A percentile compares a stretch with the other conserved stretches of the same genome.
phyloP scores from a whole-genome alignment of 2,113 vertebrate genomes.

The Albula glossodonta region DNA sequence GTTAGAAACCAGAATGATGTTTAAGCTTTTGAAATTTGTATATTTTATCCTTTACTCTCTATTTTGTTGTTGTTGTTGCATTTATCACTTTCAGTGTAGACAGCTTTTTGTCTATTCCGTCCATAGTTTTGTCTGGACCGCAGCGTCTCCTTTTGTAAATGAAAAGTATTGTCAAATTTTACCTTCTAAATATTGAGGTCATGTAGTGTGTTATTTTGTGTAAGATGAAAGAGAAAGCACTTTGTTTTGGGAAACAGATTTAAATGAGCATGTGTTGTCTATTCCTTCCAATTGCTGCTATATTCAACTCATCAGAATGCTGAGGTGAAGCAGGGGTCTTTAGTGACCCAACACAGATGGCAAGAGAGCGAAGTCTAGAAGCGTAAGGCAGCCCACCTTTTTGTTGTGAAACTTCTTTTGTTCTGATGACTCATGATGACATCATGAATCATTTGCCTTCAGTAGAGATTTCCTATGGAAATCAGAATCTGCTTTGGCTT shows the following conservation, averaged over 20 bases:
- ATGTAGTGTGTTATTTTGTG: slow-evolving; percentile 92
- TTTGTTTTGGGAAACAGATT: slow-evolving; percentile 83
- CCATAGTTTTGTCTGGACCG: slow-evolving; percentile 64
- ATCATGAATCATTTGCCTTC: slow-evolving; percentile 76
- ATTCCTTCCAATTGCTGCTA: slow-evolving; percentile 99
- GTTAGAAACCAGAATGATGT: slow-evolving; percentile 55
- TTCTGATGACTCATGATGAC: slow-evolving; percentile 60
- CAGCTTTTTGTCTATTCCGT: slow-evolving; percentile 60
- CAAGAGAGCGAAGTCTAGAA: slow-evolving; percentile 71
- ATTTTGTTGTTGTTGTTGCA: slow-evolving; percentile 37
- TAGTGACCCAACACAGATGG: slow-evolving; percentile 84
- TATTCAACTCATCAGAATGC: slow-evolving; percentile 95
- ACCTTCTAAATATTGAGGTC: slow-evolving; percentile 87
- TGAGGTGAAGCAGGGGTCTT: slow-evolving; percentile 92
- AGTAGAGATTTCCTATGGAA: slow-evolving; percentile 83
- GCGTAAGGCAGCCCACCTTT: slow-evolving; percentile 43
- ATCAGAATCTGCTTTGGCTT: slow-evolving; percentile 77
- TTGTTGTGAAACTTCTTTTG: slow-evolving; percentile 65
- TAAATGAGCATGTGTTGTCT: slow-evolving; percentile 75
- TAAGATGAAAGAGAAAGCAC: slow-evolving; percentile 93
- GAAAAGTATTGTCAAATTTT: slow-evolving; percentile 58
- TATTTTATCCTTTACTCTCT: neutral
- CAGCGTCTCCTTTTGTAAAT: slow-evolving; percentile 70
- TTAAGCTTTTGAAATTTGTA: slow-evolving; percentile 40
- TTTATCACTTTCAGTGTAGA: slow-evolving; percentile 47